Evolutionary conservation across 2,113 vertebrate genomes (phyloP).

Genomic region (Odocoileus virginianus): DNA sequence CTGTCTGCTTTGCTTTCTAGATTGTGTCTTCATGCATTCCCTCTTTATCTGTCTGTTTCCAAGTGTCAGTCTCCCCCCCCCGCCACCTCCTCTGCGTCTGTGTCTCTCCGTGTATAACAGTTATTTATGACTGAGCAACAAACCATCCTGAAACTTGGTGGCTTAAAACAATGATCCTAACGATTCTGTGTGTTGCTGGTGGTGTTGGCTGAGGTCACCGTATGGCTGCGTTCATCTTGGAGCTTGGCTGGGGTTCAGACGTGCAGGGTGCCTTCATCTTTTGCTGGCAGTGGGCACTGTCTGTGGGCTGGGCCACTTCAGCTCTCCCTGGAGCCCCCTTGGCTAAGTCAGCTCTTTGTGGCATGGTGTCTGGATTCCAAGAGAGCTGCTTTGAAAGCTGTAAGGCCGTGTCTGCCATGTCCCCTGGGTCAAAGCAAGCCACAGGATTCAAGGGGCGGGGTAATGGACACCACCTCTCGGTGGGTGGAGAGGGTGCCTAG

Average conservation of each 20-base stretch:
- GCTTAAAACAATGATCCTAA: neutral
- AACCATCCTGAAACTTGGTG: neutral
- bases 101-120: neutral
- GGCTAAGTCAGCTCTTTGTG: neutral
- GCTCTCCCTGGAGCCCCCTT: neutral
- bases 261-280: too few species aligned
- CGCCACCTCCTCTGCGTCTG: too few species aligned
- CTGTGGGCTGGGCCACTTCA: neutral
- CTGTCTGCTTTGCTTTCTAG: neutral
- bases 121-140: neutral
- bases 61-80: neutral
- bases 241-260: neutral
- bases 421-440: neutral
- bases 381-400: neutral
- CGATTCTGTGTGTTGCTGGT: neutral
- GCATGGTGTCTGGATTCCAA: neutral
- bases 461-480: neutral
- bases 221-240: rapidly evolving
- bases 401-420: neutral
- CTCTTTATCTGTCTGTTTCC: neutral
- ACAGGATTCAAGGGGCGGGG: neutral
- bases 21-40: neutral
- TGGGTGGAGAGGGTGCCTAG: rapidly evolving
- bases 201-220: neutral
- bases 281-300: neutral